Conservation (phyloP, 2,888 invertebrate species). For the Lepidochrysops patricia region DNA sequence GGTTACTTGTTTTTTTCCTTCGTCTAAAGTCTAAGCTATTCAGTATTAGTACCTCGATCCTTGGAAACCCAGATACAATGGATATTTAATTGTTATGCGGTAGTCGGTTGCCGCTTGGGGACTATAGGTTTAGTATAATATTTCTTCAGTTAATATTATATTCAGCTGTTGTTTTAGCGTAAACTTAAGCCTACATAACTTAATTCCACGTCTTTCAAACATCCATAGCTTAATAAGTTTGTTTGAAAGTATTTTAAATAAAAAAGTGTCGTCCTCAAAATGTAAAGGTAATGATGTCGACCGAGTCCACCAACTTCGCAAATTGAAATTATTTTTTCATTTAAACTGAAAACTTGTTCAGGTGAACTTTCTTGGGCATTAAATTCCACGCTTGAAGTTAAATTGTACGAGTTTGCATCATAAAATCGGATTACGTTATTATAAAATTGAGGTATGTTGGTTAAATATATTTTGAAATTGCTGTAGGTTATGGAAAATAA, state of each 20-base stretch:
- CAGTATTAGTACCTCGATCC: too few relatives aligned
- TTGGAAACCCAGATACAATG: too few relatives aligned
- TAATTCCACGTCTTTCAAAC: not conserved
- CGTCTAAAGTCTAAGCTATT: too few relatives aligned
- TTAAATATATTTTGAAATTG: not conserved
- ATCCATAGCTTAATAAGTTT: constrained; percentile 3
- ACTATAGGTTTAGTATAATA: too few relatives aligned
- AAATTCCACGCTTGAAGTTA: constrained; percentile 42
- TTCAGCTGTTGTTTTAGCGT: too few relatives aligned
- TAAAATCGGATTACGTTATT: constrained; percentile 8
- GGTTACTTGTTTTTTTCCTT: too few relatives aligned
- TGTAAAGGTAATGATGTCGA: constrained; percentile 59
- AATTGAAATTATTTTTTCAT: constrained; percentile 74
- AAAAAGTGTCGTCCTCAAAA: constrained; percentile 50
- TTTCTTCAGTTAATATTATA: too few relatives aligned
- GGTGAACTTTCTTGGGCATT: constrained; percentile 58
- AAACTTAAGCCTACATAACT: not conserved
- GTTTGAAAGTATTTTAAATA: constrained; percentile 21
- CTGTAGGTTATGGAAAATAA: too few relatives aligned
- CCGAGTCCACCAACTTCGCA: constrained; percentile 42
- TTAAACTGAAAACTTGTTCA: constrained; percentile 57
- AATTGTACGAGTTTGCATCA: constrained; percentile 2
- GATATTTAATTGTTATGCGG: too few relatives aligned
- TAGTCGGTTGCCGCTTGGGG: too few relatives aligned
- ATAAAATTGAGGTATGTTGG: not conserved